phyloP scores from a whole-genome alignment of 2,888 invertebrate species.

The Rapana venosa region DNA sequence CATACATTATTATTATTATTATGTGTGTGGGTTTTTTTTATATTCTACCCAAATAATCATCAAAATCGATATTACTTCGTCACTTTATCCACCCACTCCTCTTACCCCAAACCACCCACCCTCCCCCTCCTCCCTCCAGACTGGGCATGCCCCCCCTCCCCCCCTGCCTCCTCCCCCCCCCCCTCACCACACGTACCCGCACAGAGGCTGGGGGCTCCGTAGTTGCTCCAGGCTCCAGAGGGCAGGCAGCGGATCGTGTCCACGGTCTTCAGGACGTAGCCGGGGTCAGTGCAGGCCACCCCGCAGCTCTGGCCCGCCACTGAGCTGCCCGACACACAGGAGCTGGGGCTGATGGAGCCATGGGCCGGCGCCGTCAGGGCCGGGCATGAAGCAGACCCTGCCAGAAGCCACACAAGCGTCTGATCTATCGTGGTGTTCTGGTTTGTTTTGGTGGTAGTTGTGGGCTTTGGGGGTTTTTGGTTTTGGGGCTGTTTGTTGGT shows the following conservation, averaged over 20 bases:
- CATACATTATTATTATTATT: too few relatives aligned
- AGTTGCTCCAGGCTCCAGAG: conserved; percentile 64
- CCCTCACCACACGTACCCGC: conserved; percentile 52
- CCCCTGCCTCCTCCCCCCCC: background rate
- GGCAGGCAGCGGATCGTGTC: conserved; percentile 55
- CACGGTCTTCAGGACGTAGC: conserved; percentile 55
- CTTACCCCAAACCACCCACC: too few relatives aligned
- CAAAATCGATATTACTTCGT: too few relatives aligned
- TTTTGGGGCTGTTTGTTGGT: too few relatives aligned
- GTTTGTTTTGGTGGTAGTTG: too few relatives aligned
- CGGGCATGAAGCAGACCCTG: conserved; percentile 54
- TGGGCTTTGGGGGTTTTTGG: too few relatives aligned
- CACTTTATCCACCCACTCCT: too few relatives aligned
- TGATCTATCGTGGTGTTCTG: too few relatives aligned
- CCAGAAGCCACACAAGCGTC: background rate
- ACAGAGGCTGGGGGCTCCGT: conserved; percentile 54
- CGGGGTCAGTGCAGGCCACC: conserved; percentile 58
- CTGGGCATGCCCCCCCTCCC: too few relatives aligned
- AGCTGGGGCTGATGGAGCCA: conserved; percentile 55
- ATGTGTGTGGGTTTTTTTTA: too few relatives aligned
- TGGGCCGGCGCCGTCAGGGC: conserved; percentile 49
- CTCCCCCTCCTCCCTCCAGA: too few relatives aligned
- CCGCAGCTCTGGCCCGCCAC: conserved; percentile 55
- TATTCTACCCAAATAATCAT: too few relatives aligned
- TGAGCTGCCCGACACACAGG: conserved; percentile 52